Percentiles rank a stretch among this genome's conserved stretches.
phyloP scores from a whole-genome alignment of 1,140 invertebrate genomes.

The Melitaea cinxia region DNA sequence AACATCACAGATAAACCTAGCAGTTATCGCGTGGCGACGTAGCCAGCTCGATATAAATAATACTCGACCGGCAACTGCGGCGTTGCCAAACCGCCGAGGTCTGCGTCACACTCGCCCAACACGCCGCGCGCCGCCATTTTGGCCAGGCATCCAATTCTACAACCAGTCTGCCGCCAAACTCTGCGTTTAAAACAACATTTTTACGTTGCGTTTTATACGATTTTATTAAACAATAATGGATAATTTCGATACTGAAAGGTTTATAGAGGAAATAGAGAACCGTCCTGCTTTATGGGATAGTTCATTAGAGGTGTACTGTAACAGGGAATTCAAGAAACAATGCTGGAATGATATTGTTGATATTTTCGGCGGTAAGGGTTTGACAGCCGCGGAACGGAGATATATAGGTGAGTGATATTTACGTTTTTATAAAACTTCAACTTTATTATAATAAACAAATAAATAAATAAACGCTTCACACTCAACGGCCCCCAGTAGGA shows the following conservation, averaged over 20 bases:
- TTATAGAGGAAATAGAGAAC: slow-evolving; percentile 23
- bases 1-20: no score
- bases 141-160: slow-evolving; percentile 16
- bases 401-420: slow-evolving; percentile 7
- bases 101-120: slow-evolving; percentile 1
- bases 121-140: slow-evolving; percentile 9
- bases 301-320: neutral
- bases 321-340: slow-evolving; percentile 10
- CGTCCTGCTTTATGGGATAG: slow-evolving; percentile 16
- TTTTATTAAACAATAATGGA: neutral
- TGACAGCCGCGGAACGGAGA: slow-evolving; percentile 7
- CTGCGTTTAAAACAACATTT: neutral
- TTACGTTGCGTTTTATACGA: neutral
- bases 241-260: slow-evolving; percentile 17
- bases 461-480: no score
- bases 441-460: neutral
- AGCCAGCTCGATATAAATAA: slow-evolving; percentile 1
- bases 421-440: neutral
- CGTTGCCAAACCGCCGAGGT: slow-evolving; percentile 18
- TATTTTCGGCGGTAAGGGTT: slow-evolving; percentile 8
- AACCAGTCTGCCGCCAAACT: slow-evolving; percentile 5
- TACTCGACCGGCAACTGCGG: slow-evolving; percentile 3
- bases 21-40: slow-evolving; percentile 12
- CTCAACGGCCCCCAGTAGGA: no score
- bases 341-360: slow-evolving; percentile 12